A percentile compares a stretch with the other conserved stretches of the same genome.
Conservation (phyloP, 1,140 invertebrate species). For the Pogonus chalceus region DNA sequence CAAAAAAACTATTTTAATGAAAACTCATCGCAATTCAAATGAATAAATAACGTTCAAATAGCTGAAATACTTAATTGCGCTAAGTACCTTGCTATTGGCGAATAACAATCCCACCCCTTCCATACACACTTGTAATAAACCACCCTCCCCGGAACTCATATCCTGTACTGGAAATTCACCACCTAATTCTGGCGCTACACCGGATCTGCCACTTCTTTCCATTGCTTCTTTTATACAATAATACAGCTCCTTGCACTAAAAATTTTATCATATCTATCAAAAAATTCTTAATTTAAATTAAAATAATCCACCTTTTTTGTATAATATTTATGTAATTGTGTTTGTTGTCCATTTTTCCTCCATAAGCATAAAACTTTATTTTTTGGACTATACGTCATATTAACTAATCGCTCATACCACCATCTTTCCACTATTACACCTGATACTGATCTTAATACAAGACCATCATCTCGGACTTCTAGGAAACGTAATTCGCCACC, state of each 20-base stretch:
- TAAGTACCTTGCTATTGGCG: slow-evolving; percentile 93
- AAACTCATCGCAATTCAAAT: too few species aligned
- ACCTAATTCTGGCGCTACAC: slow-evolving; percentile 77
- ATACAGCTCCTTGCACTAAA: slow-evolving; percentile 95
- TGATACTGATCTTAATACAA: slow-evolving; percentile 78
- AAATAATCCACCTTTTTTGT: slow-evolving; percentile 78
- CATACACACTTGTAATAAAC: slow-evolving; percentile 96
- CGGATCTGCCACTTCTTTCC: slow-evolving; percentile 86
- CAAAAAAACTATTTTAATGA: too few species aligned
- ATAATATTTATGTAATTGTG: slow-evolving; percentile 96
- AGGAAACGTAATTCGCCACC: slow-evolving; percentile 89
- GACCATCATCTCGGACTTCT: slow-evolving; percentile 96
- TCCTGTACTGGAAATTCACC: slow-evolving; percentile 99
- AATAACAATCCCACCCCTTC: slow-evolving; percentile 97
- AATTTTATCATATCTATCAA: not conserved
- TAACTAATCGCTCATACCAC: slow-evolving; percentile 98
- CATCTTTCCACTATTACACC: slow-evolving; percentile 90
- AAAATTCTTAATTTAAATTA: not conserved
- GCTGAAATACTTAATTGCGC: not conserved
- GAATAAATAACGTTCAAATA: too few species aligned
- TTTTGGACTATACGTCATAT: slow-evolving; percentile 99
- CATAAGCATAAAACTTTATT: slow-evolving; percentile 95
- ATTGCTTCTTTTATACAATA: slow-evolving; percentile 98
- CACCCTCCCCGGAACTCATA: slow-evolving; percentile 90
- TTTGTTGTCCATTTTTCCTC: slow-evolving; percentile 80